Percentiles rank a stretch among this genome's conserved stretches.
Conservation (phyloP, 2,797 vertebrate genomes). For the Sebastes nivosus region DNA sequence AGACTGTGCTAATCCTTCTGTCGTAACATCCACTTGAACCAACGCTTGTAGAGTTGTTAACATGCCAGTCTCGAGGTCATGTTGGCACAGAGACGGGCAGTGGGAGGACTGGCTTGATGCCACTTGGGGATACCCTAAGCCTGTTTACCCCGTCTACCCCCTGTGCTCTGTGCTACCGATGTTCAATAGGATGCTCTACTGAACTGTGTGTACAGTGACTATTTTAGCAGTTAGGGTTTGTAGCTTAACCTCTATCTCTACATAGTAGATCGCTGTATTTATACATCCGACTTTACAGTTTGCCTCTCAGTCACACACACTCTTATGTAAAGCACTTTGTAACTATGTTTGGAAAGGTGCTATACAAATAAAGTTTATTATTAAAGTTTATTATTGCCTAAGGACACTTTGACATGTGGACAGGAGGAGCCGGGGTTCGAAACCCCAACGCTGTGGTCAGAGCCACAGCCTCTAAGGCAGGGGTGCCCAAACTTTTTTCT, state of each 20-base stretch:
- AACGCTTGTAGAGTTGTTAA: conserved; percentile 17
- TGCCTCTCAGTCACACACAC: not conserved
- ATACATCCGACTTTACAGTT: not conserved
- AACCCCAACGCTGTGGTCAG: not conserved
- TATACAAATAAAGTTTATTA: too few relatives aligned
- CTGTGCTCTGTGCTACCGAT: not conserved
- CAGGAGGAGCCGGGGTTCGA: not conserved
- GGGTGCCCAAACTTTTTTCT: too few relatives aligned
- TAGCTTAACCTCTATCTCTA: not conserved
- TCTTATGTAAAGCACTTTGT: not conserved
- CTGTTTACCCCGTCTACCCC: not conserved
- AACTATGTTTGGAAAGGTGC: too few relatives aligned
- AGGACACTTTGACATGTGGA: not conserved
- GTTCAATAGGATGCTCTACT: not conserved
- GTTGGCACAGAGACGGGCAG: conserved; percentile 4
- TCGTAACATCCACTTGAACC: conserved; percentile 10
- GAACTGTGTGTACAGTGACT: not conserved
- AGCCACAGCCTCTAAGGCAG: not conserved
- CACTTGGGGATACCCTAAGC: conserved; percentile 48
- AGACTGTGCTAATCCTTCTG: conserved; percentile 5
- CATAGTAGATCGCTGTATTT: not conserved
- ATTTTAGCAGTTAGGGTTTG: not conserved
- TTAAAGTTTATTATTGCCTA: not conserved
- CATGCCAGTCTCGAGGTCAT: conserved; percentile 16
- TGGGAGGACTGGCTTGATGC: conserved; percentile 21